Base-by-base conservation (phyloP, 2,888 invertebrate species). In the Clepsis dumicolana region DNA sequence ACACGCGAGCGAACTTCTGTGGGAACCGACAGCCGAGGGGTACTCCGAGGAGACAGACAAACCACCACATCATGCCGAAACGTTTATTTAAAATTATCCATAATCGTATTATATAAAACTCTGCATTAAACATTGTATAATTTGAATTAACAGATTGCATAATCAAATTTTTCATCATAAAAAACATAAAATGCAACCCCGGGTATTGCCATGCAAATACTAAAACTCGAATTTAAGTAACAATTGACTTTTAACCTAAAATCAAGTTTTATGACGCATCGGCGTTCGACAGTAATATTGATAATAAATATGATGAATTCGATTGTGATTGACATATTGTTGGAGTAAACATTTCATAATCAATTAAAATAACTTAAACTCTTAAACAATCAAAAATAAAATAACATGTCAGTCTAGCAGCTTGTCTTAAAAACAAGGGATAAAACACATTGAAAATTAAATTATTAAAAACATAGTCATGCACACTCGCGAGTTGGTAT, bases 131-230 rank as follows among this genome's bases (percentile, higher is more conserved):
- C 70, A 48, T 48, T 54, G 78, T 75, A 66, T 71, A 57, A 67
- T 74, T 77, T 71, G 53, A 74, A 84, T 79, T 77, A 83, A 84
- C 78, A 85, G 91, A 91, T 87, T 90, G 92, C 93, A 91, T 92
- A 89, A 92, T 93, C 92, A 91, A 86, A 89, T 89, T 93, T 93
- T 93, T 92, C 88, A 80, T 77, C 75, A 78, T 79, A 77, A 70
- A 87, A 91, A 90, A 93, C 91, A 89, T 83, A 83, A 89, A 89
- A 92, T 86, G 92, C 93, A 92, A 91, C 79, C 86, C 88, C 87
- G 87, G 90, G 88, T 84, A 87, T 89, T 90, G 90, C 91, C 92
- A 93, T 93, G 93, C 93, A 92, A 77, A 74, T 81, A 85, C 81
- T 87, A 91, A 90, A 92, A 92, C 89, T 91, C 89, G 88, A 90